These are phyloP conservation scores for Atrichornis clamosus DNA, from an alignment of 2,113 vertebrate species.

Conservation along the genomic window DNA sequence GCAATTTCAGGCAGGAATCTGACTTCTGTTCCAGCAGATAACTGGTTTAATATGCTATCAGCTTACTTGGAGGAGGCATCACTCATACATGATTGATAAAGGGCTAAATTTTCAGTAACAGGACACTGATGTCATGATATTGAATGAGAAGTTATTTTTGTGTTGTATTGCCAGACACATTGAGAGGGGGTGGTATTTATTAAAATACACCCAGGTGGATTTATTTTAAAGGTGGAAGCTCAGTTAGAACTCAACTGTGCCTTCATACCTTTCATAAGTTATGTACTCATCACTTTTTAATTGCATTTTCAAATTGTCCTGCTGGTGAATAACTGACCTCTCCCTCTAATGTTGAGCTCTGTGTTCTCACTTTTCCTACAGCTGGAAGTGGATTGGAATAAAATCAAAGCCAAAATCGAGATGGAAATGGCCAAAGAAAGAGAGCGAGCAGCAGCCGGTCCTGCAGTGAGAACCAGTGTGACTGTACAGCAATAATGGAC, in stretches of 20 bases:
- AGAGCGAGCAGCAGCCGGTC: conserved; percentile 70
- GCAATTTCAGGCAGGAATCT: neutral
- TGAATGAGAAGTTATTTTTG: conserved; percentile 2
- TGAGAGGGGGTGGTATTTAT: neutral
- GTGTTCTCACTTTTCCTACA: conserved; percentile 34
- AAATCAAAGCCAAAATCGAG: conserved; percentile 95
- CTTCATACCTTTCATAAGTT: neutral
- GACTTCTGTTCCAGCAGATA: neutral
- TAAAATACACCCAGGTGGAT: neutral
- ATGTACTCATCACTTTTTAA: neutral
- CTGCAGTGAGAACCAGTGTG: conserved; percentile 68
- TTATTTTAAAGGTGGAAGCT: neutral
- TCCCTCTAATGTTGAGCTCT: neutral
- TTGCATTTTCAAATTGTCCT: neutral
- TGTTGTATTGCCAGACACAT: neutral
- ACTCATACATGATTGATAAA: neutral
- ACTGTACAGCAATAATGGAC: conserved; percentile 58
- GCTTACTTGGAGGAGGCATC: neutral
- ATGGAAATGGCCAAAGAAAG: conserved; percentile 90
- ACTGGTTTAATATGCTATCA: neutral
- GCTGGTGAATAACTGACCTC: neutral
- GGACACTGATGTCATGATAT: neutral
- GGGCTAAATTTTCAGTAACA: neutral
- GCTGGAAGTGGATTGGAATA: conserved; percentile 96
- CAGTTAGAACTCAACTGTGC: neutral